Percentiles rank a stretch among this genome's conserved stretches.
Evolutionary conservation across 2,888 invertebrate species (phyloP).

Genomic region (Stenichneumon culpator): DNA sequence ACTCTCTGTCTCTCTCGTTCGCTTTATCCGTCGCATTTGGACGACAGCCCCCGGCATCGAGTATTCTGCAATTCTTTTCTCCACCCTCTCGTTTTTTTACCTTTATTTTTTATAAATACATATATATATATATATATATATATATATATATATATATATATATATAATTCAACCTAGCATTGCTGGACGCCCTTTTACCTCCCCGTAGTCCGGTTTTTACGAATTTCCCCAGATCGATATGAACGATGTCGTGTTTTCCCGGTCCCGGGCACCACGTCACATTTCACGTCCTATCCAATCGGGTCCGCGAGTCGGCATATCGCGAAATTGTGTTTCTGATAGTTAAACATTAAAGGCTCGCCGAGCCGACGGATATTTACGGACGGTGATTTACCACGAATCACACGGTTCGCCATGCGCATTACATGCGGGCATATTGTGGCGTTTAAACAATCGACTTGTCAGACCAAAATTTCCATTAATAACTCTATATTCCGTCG

Average conservation of each 20-base stretch:
- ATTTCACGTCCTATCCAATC: conserved; percentile 15
- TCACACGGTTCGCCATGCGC: background rate
- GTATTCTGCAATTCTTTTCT: conserved; percentile 48
- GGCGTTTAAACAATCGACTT: conserved; percentile 3
- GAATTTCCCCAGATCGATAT: conserved; percentile 53
- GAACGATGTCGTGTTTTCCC: conserved; percentile 46
- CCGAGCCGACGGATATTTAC: conserved; percentile 10
- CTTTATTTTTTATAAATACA: conserved; percentile 26
- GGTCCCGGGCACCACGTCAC: conserved; percentile 22
- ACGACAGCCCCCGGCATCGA: conserved; percentile 52
- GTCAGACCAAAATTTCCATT: conserved; percentile 20
- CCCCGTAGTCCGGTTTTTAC: conserved; percentile 14
- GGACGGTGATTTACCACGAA: conserved; percentile 1
- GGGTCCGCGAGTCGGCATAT: background rate
- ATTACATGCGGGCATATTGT: conserved; percentile 24
- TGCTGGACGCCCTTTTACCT: conserved; percentile 13
- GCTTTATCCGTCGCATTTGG: conserved; percentile 39
- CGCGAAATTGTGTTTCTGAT: conserved; percentile 19
- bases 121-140: conserved; percentile 37
- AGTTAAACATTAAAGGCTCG: conserved; percentile 23
- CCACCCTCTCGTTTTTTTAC: conserved; percentile 30
- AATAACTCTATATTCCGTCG: conserved; percentile 2
- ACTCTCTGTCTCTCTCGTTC: conserved; percentile 16
- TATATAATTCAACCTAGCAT: conserved; percentile 35
- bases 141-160: conserved; percentile 39